A percentile compares a stretch with the other conserved stretches of the same genome.
These are phyloP conservation scores for Trichomycterus rosablanca DNA, from an alignment of 2,113 vertebrate species.

Conservation along the genomic window DNA sequence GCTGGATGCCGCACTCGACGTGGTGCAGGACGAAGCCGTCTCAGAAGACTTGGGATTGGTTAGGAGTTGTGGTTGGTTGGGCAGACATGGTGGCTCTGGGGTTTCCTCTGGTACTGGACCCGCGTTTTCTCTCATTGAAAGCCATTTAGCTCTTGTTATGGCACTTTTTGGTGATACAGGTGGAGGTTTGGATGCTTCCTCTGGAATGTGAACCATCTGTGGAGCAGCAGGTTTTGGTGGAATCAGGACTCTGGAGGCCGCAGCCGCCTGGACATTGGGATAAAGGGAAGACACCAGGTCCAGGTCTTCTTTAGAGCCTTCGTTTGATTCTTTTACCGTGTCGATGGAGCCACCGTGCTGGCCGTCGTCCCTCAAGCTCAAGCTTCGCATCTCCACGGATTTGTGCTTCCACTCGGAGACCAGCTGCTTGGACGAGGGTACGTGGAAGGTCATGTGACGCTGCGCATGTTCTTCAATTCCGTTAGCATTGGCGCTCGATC, in stretches of 20 bases:
- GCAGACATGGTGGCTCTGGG: conserved; percentile 72
- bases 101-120: conserved; percentile 50
- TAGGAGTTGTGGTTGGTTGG: conserved; percentile 94
- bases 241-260: conserved; percentile 80
- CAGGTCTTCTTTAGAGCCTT: conserved; percentile 53
- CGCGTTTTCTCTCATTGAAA: conserved; percentile 91
- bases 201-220: conserved; percentile 94
- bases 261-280: conserved; percentile 48
- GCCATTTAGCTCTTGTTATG: conserved; percentile 91
- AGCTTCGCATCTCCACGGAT: conserved; percentile 84
- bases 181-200: conserved; percentile 69
- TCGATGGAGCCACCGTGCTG: conserved; percentile 68
- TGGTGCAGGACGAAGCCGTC: conserved; percentile 70
- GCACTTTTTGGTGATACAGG: conserved; percentile 76
- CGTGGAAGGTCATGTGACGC: conserved; percentile 87
- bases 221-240: conserved; percentile 89
- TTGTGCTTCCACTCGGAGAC: conserved; percentile 95
- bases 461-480: conserved; percentile 79
- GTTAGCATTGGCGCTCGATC: conserved; percentile 76
- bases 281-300: conserved; percentile 55
- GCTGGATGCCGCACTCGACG: conserved; percentile 78
- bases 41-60: conserved; percentile 90
- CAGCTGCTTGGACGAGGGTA: conserved; percentile 82
- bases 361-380: conserved; percentile 63
- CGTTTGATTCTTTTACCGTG: conserved; percentile 71